These are phyloP conservation scores for Chrysaora quinquecirrha DNA, from an alignment of 30 jellyfish, hydroid and myxozoan species.

Conservation along the genomic window DNA sequence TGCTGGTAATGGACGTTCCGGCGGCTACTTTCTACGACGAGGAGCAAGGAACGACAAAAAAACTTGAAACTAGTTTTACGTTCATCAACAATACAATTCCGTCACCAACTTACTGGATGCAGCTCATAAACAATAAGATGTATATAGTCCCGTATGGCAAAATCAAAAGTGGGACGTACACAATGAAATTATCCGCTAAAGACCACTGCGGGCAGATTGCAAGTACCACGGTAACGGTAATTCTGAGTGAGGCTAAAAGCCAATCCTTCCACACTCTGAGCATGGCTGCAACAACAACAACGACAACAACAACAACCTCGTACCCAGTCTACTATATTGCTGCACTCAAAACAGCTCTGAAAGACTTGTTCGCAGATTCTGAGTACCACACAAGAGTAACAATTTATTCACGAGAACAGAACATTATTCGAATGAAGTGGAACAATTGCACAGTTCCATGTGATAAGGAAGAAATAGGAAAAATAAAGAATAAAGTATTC, in stretches of 20 bases:
- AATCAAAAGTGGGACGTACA: conserved; percentile 27
- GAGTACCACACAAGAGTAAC: neutral
- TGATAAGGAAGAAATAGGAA: neutral
- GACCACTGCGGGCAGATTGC: conserved; percentile 82
- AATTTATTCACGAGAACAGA: neutral
- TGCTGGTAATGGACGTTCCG: conserved; percentile 20
- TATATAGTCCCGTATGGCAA: conserved; percentile 57
- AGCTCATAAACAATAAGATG: neutral
- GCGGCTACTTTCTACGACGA: conserved; percentile 39
- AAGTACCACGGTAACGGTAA: conserved; percentile 24
- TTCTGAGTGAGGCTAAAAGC: conserved; percentile 9
- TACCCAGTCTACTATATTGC: conserved; percentile 4
- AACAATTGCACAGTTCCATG: conserved; percentile 32
- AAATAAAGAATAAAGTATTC: conserved; percentile 21
- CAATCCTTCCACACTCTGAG: neutral
- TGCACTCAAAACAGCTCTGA: neutral
- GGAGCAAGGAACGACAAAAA: neutral
- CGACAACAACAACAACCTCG: neutral
- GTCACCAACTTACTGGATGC: conserved; percentile 41
- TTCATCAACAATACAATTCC: conserved; percentile 12
- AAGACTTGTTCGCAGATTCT: neutral
- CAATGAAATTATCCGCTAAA: conserved; percentile 45
- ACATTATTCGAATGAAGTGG: conserved; percentile 14
- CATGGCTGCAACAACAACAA: neutral
- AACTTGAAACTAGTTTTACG: conserved; percentile 9